Percentiles rank a stretch among this genome's conserved stretches.
Evolutionary conservation across 1,140 invertebrate genomes (phyloP).

Genomic region (Lucilia sericata): DNA sequence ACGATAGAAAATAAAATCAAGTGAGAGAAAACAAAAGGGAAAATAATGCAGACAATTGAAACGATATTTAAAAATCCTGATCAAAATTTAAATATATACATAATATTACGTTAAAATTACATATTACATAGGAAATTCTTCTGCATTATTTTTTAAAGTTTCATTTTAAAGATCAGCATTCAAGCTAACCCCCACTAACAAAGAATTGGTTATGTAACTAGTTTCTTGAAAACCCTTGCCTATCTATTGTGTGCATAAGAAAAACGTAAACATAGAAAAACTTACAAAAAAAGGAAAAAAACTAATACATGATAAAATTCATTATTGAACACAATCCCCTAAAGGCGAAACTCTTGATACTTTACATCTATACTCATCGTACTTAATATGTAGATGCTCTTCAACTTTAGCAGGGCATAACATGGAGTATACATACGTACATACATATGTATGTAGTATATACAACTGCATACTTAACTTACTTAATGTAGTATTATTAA

Average conservation of each 20-base stretch:
- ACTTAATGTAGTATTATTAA: constrained; percentile 1
- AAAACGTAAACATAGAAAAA: background rate
- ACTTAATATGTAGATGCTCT: background rate
- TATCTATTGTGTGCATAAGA: background rate
- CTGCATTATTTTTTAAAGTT: no score
- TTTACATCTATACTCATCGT: background rate
- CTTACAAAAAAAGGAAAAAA: background rate
- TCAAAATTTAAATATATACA: no score
- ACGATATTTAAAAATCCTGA: no score
- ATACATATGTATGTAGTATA: no score
- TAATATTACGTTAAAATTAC: no score
- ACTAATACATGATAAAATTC: background rate
- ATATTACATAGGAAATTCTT: no score
- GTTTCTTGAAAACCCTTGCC: background rate
- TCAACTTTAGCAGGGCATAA: background rate
- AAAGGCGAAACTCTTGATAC: background rate
- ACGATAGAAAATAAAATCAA: no score
- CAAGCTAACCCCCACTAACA: no score
- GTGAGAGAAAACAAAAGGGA: no score
- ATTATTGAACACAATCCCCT: constrained; percentile 9
- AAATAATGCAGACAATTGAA: no score
- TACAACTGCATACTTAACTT: background rate
- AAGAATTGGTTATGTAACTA: no score
- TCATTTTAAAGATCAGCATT: no score
- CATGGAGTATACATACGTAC: background rate